Evolutionary conservation across 2,113 vertebrate genomes (phyloP).

Genomic region (Corapipo altera): DNA sequence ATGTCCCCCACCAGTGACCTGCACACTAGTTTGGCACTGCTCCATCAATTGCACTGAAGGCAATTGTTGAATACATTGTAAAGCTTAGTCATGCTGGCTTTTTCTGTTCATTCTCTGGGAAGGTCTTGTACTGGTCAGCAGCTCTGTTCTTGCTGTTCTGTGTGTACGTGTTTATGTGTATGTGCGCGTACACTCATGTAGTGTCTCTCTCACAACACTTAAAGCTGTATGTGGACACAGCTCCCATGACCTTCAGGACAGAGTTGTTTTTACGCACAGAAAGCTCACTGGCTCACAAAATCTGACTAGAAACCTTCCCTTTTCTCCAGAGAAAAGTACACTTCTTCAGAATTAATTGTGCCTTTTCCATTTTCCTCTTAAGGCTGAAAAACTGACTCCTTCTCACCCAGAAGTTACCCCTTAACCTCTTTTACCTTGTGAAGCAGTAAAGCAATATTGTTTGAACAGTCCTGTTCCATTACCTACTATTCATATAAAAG

Average conservation of each 20-base stretch:
- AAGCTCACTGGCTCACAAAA: neutral
- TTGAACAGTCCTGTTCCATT: neutral
- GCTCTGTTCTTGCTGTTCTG: neutral
- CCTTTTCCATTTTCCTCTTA: neutral
- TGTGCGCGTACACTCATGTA: too few species aligned
- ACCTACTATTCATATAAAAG: neutral
- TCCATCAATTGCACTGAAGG: neutral
- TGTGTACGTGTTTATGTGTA: fast-evolving
- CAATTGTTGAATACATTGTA: neutral
- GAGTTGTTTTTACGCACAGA: neutral
- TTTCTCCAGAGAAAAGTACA: neutral
- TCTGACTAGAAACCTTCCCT: neutral
- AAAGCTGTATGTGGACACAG: neutral
- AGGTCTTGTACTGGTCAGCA: neutral
- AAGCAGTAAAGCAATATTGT: neutral
- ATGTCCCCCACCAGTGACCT: fast-evolving
- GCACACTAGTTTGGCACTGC: neutral
- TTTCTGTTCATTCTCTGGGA: neutral
- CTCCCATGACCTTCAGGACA: neutral
- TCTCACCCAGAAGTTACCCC: neutral
- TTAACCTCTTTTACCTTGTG: neutral
- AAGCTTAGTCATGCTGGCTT: neutral
- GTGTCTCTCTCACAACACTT: neutral
- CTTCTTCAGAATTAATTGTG: neutral
- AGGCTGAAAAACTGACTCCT: neutral